Evolutionary conservation across 2,888 invertebrate genomes (phyloP).

Genomic region (Eilema depressum): DNA sequence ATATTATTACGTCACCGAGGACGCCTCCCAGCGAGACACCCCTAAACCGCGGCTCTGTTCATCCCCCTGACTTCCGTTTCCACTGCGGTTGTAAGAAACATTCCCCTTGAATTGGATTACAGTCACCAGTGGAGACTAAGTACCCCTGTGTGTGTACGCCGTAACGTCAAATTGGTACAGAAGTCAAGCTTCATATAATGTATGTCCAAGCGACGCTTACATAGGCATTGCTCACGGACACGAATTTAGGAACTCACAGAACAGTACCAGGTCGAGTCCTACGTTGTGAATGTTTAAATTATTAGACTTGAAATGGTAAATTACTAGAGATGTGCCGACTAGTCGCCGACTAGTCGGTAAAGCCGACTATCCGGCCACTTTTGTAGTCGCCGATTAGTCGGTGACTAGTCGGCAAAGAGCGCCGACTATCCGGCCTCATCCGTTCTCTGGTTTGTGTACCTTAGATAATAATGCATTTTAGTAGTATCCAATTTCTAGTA

Average conservation of each 20-base stretch:
- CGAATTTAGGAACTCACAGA: background rate
- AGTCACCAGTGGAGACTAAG: constrained; percentile 49
- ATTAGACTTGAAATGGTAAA: no score
- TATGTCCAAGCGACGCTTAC: background rate
- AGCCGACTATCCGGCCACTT: no score
- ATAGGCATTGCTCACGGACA: background rate
- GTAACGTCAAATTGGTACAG: background rate
- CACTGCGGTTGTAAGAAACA: constrained; percentile 72
- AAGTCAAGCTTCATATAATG: background rate
- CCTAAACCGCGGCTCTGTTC: constrained; percentile 58
- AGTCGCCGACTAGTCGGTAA: no score
- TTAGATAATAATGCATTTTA: no score
- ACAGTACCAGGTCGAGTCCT: background rate
- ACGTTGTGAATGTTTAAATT: no score
- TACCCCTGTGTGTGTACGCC: constrained; percentile 24
- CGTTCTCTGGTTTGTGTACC: no score
- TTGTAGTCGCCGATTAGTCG: no score
- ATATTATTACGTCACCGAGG: constrained; percentile 56
- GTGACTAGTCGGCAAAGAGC: no score
- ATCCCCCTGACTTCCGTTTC: constrained; percentile 66
- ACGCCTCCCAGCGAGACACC: constrained; percentile 63
- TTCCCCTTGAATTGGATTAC: constrained; percentile 74
- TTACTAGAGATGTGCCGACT: no score
- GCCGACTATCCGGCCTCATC: no score
- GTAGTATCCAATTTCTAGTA: no score